These are phyloP conservation scores for Acrossocheilus fasciatus DNA, from an alignment of 2,797 vertebrate genomes.

Conservation along the genomic window DNA sequence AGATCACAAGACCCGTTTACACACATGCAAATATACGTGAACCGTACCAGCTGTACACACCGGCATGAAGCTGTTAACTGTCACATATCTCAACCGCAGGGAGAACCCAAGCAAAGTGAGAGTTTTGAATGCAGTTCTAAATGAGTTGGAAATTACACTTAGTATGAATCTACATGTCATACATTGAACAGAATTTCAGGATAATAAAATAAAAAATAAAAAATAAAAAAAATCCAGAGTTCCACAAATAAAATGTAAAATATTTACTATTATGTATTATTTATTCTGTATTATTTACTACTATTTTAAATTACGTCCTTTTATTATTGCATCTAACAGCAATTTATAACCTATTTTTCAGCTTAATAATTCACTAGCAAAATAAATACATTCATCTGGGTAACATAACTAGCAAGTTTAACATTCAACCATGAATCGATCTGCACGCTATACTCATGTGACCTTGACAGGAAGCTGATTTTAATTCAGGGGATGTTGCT, in stretches of 20 bases:
- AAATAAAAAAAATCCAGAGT: neutral
- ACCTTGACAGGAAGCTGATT: constrained; percentile 6
- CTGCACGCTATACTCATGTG: neutral
- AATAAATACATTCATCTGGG: neutral
- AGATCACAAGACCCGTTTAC: constrained; percentile 16
- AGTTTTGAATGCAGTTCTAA: neutral
- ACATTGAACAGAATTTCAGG: too few relatives aligned
- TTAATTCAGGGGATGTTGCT: constrained; percentile 18
- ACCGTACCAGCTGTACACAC: constrained; percentile 19
- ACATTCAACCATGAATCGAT: neutral
- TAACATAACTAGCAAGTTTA: neutral
- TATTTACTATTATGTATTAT: too few relatives aligned
- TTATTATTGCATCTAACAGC: too few relatives aligned
- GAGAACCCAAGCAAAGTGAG: neutral
- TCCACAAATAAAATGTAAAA: neutral
- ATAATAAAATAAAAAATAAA: too few relatives aligned
- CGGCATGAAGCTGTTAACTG: neutral
- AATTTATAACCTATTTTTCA: too few relatives aligned
- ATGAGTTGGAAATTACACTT: neutral
- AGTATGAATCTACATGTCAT: neutral
- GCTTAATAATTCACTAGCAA: neutral
- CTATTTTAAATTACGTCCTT: too few relatives aligned
- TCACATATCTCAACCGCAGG: constrained; percentile 10
- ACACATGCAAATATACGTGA: constrained; percentile 21
- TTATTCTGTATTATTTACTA: too few relatives aligned